Conservation (phyloP, 2,797 vertebrate species). For the Sarcoramphus papa region DNA sequence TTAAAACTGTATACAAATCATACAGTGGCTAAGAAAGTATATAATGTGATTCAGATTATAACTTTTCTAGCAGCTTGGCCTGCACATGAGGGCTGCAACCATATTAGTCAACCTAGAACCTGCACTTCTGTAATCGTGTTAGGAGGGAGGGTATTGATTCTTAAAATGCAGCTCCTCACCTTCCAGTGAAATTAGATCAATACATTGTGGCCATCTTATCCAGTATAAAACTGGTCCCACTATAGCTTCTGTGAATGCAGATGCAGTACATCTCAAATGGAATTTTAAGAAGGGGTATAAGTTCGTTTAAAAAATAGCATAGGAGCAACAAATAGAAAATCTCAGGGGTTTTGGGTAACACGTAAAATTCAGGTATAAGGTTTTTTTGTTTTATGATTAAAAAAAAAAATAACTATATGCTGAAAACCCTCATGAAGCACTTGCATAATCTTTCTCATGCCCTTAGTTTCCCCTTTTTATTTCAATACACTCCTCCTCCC, state of each 20-base stretch:
- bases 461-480: slow-evolving; percentile 11
- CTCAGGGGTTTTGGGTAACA: not conserved
- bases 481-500: slow-evolving; percentile 6
- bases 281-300: not conserved
- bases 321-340: not conserved
- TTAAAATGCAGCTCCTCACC: not conserved
- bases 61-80: not conserved
- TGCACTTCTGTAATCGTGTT: not conserved
- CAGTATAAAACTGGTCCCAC: not conserved
- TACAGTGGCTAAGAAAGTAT: not conserved
- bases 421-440: not conserved
- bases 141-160: not conserved
- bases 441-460: slow-evolving; percentile 46
- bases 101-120: not conserved
- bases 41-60: not conserved
- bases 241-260: not conserved
- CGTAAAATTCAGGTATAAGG: not conserved
- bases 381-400: not conserved
- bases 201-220: not conserved
- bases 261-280: not conserved
- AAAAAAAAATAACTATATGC: not conserved
- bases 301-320: not conserved
- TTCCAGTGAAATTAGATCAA: not conserved
- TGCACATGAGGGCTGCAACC: not conserved
- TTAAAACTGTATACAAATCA: not conserved